Conservation (phyloP, 2,888 invertebrate genomes). For the Agriopis marginaria region DNA sequence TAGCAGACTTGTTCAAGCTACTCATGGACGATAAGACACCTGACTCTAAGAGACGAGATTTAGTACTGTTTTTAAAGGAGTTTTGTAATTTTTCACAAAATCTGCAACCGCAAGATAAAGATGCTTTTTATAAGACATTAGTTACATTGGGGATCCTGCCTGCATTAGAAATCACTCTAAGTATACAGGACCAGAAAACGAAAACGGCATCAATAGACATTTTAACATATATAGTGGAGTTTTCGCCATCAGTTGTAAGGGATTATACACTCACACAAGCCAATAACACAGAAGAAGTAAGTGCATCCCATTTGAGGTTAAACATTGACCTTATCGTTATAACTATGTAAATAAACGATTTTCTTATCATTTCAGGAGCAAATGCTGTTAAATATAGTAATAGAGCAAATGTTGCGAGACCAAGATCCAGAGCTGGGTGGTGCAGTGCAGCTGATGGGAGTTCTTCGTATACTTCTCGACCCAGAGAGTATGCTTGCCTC, state of each 20-base stretch:
- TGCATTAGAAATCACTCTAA: slow-evolving; percentile 95
- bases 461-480: slow-evolving; percentile 96
- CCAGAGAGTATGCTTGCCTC: slow-evolving; percentile 99
- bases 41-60: slow-evolving; percentile 94
- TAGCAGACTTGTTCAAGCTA: slow-evolving; percentile 97
- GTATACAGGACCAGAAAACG: slow-evolving; percentile 96
- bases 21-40: slow-evolving; percentile 96
- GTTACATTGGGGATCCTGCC: slow-evolving; percentile 95
- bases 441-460: slow-evolving; percentile 98
- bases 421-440: slow-evolving; percentile 98
- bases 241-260: slow-evolving; percentile 98
- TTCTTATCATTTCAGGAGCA: slow-evolving; percentile 90
- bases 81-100: slow-evolving; percentile 99
- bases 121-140: slow-evolving; percentile 98
- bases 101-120: slow-evolving; percentile 98
- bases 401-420: slow-evolving; percentile 99
- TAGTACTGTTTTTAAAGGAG: slow-evolving; percentile 98
- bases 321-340: slow-evolving; percentile 33
- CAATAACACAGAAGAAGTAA: slow-evolving; percentile 94
- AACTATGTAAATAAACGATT: slow-evolving; percentile 29
- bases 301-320: slow-evolving; percentile 38
- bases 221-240: slow-evolving; percentile 98
- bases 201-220: slow-evolving; percentile 99
- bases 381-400: slow-evolving; percentile 97
- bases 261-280: slow-evolving; percentile 98